phyloP scores from a whole-genome alignment of 53 echinoderm and acorn worm species.

The Henricia sp. region DNA sequence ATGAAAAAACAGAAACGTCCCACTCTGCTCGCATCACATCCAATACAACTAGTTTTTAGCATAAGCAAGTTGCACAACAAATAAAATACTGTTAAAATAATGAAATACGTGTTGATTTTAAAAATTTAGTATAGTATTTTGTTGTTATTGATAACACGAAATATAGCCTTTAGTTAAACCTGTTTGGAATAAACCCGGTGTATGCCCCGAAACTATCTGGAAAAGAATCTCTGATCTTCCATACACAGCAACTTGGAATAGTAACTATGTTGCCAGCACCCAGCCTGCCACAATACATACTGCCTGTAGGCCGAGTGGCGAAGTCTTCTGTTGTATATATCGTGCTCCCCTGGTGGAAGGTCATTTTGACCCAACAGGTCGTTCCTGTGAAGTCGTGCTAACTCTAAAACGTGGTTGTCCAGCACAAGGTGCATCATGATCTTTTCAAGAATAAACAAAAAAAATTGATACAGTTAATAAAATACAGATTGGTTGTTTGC shows the following conservation, averaged over 20 bases:
- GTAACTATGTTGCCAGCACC: neutral
- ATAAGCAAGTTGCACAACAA: too few relatives aligned
- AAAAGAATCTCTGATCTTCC: neutral
- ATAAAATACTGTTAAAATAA: too few relatives aligned
- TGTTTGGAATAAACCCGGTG: neutral
- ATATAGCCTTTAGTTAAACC: constrained; percentile 4
- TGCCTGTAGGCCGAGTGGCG: neutral
- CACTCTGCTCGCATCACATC: too few relatives aligned
- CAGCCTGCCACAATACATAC: neutral
- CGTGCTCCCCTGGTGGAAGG: neutral
- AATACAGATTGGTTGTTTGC: neutral
- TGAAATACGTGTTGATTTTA: too few relatives aligned
- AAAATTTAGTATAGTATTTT: too few relatives aligned
- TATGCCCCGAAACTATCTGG: neutral
- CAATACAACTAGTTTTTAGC: too few relatives aligned
- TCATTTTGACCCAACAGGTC: neutral
- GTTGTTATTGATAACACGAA: too few relatives aligned
- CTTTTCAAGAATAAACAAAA: neutral
- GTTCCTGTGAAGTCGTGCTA: neutral
- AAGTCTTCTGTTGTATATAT: neutral
- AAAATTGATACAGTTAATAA: neutral
- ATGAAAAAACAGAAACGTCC: too few relatives aligned
- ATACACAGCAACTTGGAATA: neutral
- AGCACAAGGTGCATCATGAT: neutral
- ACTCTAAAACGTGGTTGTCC: neutral